Base-by-base conservation (phyloP, 1,140 invertebrate genomes). In the Bombus affinis region DNA sequence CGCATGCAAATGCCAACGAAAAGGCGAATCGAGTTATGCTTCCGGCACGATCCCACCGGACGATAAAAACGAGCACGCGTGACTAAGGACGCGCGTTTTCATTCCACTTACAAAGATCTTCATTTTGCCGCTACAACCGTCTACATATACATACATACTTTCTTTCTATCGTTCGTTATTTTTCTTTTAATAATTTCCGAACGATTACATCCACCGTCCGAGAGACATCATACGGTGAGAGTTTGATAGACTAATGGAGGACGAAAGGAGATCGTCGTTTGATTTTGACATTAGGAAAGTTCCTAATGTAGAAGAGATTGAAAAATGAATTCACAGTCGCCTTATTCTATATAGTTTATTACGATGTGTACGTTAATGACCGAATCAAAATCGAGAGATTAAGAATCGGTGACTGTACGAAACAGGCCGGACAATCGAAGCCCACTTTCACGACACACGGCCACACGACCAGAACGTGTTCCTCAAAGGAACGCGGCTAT, bases 21-120 rank as follows among this genome's bases (percentile, higher is more conserved):
- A 93, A 92, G 91, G 92, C 89, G 88, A 93, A 94, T 94, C 93
- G 91, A 94, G 92, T 93, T 93, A 93, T 92, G 91, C 92, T 95
- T 95, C 93, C 94, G 92, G 90, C 88, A 92, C 92, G 93, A 94
- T 95, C 87, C 91, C 88, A 77, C 74, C 89, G 42, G 88, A 88
- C 77, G 92, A 93, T 93, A 93, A 91, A 88, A 88, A 88, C 72
- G 86, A 88, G 81, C 42, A 91, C 92, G 90, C 91, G 91, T 93
- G 90, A 93, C 92, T 92, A 92, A 89, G 76, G 88, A 92, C 83
- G 84, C 68, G 78, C 70, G 79, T 86, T 90, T 89, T 35, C 72
- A 74, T 76, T 59, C 13, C 59, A 44, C 70, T 35, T 35, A 25
- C 32, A 22, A n/a, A 42, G 22, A 70, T 72, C 39, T 39, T 70